Percentiles rank a stretch among this genome's conserved stretches.
These are phyloP conservation scores for Dreissena polymorpha DNA, from an alignment of 1,140 invertebrate genomes.

Conservation along the genomic window DNA sequence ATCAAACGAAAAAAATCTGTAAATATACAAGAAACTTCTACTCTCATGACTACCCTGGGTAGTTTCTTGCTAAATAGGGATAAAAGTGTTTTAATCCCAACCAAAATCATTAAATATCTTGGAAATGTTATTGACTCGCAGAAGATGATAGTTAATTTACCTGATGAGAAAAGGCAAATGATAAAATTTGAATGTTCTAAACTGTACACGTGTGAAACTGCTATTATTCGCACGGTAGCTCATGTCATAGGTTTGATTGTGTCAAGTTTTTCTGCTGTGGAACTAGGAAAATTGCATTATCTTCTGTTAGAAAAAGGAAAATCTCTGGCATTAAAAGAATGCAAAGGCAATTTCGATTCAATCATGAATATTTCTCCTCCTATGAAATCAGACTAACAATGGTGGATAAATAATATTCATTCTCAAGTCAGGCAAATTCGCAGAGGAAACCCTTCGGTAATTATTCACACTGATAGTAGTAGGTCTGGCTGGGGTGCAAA, in stretches of 20 bases:
- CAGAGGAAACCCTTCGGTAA: neutral
- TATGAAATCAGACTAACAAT: too few relatives aligned
- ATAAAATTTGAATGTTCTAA: neutral
- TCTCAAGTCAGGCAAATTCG: neutral
- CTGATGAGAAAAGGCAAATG: too few relatives aligned
- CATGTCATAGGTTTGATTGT: too few relatives aligned
- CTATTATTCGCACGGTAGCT: too few relatives aligned
- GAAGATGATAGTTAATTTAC: too few relatives aligned
- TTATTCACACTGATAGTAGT: slow-evolving; percentile 1
- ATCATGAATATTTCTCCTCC: too few relatives aligned
- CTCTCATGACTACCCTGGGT: neutral
- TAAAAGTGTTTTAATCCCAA: slow-evolving; percentile 17
- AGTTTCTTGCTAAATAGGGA: slow-evolving; percentile 1
- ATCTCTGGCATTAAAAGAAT: too few relatives aligned
- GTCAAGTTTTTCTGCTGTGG: too few relatives aligned
- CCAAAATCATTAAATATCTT: too few relatives aligned
- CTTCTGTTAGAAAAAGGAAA: too few relatives aligned
- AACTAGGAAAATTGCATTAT: too few relatives aligned
- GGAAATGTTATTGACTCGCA: slow-evolving; percentile 3
- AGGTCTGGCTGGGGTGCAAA: slow-evolving; percentile 12
- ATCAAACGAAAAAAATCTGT: neutral
- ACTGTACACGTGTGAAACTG: neutral
- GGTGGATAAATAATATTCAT: slow-evolving; percentile 9
- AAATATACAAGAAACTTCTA: neutral
- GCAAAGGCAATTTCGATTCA: too few relatives aligned